Evolutionary conservation across 2,888 invertebrate genomes (phyloP).

Genomic region (Hypolimnas misippus): DNA sequence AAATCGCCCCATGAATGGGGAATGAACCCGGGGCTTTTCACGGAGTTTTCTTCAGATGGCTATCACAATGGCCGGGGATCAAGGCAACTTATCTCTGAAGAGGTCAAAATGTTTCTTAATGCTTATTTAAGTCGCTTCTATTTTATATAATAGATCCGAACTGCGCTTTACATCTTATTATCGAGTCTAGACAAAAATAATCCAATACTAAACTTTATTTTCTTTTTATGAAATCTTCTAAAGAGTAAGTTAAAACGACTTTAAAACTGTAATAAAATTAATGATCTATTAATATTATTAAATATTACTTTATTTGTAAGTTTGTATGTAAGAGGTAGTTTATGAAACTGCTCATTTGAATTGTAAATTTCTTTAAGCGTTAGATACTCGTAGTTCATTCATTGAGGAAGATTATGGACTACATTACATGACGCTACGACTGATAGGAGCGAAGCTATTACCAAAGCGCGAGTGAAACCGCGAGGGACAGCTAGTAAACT

Average conservation of each 20-base stretch:
- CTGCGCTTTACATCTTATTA: conserved; percentile 25
- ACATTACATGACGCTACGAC: no score
- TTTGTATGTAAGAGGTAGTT: no score
- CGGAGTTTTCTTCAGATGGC: conserved; percentile 75
- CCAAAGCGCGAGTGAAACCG: no score
- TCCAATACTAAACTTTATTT: conserved; percentile 42
- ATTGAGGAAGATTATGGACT: no score
- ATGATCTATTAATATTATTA: neutral
- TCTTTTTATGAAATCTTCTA: conserved; percentile 8
- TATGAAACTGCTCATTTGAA: no score
- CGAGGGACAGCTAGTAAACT: no score
- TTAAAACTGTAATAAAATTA: neutral
- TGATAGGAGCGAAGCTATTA: no score
- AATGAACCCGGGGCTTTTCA: conserved; percentile 79
- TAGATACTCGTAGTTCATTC: no score
- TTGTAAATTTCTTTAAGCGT: no score
- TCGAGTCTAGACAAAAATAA: conserved; percentile 53
- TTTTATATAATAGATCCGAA: conserved; percentile 63
- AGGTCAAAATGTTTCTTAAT: conserved; percentile 81
- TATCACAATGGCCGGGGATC: conserved; percentile 82
- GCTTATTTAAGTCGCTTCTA: conserved; percentile 76
- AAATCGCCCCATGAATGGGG: conserved; percentile 82
- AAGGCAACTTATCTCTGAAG: conserved; percentile 75
- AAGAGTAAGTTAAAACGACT: no score
- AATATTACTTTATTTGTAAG: no score